These are phyloP conservation scores for Akabosia matsudoensis DNA, from an alignment of 1,140 invertebrate genomes.

Conservation along the genomic window DNA sequence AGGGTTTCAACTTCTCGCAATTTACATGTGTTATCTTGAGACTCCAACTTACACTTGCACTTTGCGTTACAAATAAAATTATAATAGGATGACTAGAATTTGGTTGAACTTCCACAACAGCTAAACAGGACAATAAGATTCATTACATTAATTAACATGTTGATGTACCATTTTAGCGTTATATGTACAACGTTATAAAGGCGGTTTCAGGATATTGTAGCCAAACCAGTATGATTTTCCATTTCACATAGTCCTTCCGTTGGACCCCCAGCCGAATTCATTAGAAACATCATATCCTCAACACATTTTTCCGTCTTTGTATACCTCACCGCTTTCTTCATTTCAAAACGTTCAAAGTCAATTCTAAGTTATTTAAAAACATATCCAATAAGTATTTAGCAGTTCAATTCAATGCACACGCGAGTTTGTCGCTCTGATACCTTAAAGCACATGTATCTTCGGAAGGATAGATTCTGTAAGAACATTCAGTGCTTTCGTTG, in stretches of 20 bases:
- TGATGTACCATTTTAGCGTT: too few species aligned
- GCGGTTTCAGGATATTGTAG: not conserved
- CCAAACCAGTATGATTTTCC: constrained; percentile 50
- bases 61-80: constrained; percentile 50
- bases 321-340: constrained; percentile 20
- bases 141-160: too few species aligned
- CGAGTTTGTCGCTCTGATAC: too few species aligned
- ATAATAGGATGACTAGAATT: constrained; percentile 50
- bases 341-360: constrained; percentile 35
- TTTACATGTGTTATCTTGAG: constrained; percentile 50
- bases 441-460: constrained; percentile 50
- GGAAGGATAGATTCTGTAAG: constrained; percentile 49
- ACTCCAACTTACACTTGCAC: constrained; percentile 49
- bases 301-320: constrained; percentile 34
- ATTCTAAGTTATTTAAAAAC: constrained; percentile 25
- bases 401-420: not conserved
- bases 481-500: constrained; percentile 50
- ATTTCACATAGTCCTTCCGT: constrained; percentile 51
- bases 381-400: not conserved
- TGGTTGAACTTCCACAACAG: constrained; percentile 50
- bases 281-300: constrained; percentile 49
- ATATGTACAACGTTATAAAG: constrained; percentile 33
- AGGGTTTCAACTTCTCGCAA: constrained; percentile 47
- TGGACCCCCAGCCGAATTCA: constrained; percentile 51
- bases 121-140: too few species aligned